Percentiles rank a stretch among this genome's conserved stretches.
Evolutionary conservation across 2,113 vertebrate genomes (phyloP).

Genomic region (Romanogobio albipinnatus): DNA sequence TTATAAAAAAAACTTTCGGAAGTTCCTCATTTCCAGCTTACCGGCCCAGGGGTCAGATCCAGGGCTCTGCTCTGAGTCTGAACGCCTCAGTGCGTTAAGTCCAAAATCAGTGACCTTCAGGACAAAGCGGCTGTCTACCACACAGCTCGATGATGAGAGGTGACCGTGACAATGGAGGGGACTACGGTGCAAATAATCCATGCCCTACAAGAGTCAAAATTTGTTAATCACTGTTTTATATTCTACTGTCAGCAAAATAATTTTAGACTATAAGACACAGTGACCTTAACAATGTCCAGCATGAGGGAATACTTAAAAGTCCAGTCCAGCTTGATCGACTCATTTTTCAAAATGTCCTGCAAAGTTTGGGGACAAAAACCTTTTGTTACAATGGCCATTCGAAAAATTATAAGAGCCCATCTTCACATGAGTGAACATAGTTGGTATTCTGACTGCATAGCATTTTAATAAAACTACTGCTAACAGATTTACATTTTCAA

Average conservation of each 20-base stretch:
- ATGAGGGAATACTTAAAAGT: conserved; percentile 62
- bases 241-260: background rate
- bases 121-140: conserved; percentile 65
- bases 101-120: conserved; percentile 64
- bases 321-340: conserved; percentile 62
- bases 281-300: conserved; percentile 63
- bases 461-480: too few relatives aligned
- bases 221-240: conserved; percentile 15
- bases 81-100: conserved; percentile 49
- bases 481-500: too few relatives aligned
- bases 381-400: background rate
- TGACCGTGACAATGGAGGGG: conserved; percentile 59
- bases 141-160: conserved; percentile 62
- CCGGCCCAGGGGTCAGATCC: conserved; percentile 21
- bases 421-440: background rate
- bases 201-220: conserved; percentile 50
- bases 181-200: conserved; percentile 63
- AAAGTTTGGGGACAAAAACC: background rate
- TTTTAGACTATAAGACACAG: background rate
- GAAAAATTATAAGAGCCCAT: background rate
- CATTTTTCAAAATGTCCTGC: conserved; percentile 62
- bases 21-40: background rate
- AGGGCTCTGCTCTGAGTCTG: background rate
- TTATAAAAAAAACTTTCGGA: background rate
- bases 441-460: too few relatives aligned